These are phyloP conservation scores for Protomyctophum bolini DNA, from an alignment of 2,113 vertebrate genomes.

Conservation along the genomic window DNA sequence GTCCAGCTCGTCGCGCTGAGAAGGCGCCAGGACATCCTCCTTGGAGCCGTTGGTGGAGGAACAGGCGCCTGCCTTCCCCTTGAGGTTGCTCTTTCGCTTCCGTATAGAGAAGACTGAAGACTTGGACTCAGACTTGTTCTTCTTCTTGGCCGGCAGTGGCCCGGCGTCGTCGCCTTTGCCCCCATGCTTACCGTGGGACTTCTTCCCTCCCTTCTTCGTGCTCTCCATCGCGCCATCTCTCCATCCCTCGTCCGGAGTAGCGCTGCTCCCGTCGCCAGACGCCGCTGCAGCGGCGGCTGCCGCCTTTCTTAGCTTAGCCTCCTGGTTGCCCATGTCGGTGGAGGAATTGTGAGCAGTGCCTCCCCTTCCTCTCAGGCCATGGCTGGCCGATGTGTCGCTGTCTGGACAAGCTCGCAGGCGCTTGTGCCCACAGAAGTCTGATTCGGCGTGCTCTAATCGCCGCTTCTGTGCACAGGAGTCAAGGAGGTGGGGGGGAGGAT, in stretches of 20 bases:
- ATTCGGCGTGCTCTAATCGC: constrained; percentile 21
- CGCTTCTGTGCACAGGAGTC: constrained; percentile 10
- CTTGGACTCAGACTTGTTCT: constrained; percentile 88
- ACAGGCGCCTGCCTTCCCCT: constrained; percentile 77
- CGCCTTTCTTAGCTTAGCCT: constrained; percentile 89
- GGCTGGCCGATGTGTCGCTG: constrained; percentile 24
- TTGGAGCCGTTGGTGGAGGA: constrained; percentile 82
- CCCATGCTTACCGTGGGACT: constrained; percentile 81
- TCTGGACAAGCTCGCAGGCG: neutral
- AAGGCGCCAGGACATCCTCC: constrained; percentile 85
- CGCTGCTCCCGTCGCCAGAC: constrained; percentile 79
- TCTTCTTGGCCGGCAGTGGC: constrained; percentile 81
- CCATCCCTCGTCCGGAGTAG: constrained; percentile 80
- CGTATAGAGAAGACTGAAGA: constrained; percentile 93
- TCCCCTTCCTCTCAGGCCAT: constrained; percentile 81
- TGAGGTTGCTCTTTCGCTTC: constrained; percentile 88
- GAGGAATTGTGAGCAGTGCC: constrained; percentile 36
- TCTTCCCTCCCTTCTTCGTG: constrained; percentile 89
- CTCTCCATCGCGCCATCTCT: constrained; percentile 84
- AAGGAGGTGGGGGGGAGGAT: constrained; percentile 29
- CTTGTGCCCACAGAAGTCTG: constrained; percentile 46
- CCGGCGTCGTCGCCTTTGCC: constrained; percentile 78
- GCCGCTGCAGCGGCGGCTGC: constrained; percentile 40
- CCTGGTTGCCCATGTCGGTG: constrained; percentile 93
- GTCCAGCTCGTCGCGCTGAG: constrained; percentile 85